Percentiles rank a stretch among this genome's conserved stretches.
Conservation (phyloP, 2,113 vertebrate species). For the Malurus alboscapulatus region DNA sequence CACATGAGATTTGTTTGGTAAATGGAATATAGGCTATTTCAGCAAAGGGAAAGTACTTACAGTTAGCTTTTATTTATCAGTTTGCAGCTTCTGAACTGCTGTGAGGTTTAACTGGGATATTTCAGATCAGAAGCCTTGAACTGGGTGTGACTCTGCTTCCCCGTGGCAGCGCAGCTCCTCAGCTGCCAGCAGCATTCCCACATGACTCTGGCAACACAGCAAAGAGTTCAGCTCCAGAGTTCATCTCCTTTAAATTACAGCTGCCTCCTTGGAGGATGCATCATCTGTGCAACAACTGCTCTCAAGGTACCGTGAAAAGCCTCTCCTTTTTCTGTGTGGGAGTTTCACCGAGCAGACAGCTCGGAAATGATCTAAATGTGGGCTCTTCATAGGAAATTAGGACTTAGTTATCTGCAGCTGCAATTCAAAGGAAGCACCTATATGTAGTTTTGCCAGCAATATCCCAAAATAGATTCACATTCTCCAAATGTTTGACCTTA, state of each 20-base stretch:
- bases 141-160: not conserved
- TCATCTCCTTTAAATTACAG: not conserved
- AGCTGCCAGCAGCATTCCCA: not conserved
- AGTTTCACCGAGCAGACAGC: not conserved
- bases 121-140: not conserved
- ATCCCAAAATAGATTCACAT: not conserved
- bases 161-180: rapidly evolving
- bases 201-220: not conserved
- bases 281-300: slow-evolving; percentile 31
- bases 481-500: not conserved
- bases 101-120: not conserved
- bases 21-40: not conserved
- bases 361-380: not conserved
- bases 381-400: slow-evolving; percentile 6
- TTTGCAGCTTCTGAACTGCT: not conserved
- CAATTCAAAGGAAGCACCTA: slow-evolving; percentile 7
- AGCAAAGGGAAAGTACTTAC: not conserved
- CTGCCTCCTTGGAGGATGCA: not conserved
- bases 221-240: not conserved
- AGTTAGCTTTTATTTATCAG: not conserved
- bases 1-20: not conserved
- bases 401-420: slow-evolving; percentile 4
- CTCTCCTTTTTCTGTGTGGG: not conserved
- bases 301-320: not conserved
- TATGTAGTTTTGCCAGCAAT: not conserved